Base-by-base conservation (phyloP, 2,113 vertebrate genomes). In the Actenoides hombroni region DNA sequence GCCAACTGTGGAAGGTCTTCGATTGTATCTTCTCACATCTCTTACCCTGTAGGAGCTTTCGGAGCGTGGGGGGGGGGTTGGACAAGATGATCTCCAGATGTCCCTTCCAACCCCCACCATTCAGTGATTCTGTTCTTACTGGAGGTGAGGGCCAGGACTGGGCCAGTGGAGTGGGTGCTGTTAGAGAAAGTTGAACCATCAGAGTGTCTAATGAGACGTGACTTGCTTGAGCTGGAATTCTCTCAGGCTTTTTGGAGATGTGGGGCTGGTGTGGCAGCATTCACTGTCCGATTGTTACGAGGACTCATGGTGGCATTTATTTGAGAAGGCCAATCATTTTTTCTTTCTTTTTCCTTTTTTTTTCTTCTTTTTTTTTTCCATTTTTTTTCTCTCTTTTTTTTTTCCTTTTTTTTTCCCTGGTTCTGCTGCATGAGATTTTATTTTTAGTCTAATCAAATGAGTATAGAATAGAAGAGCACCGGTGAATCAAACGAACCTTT, bases 371-470 rank as follows among this genome's bases (percentile, higher is more conserved):
- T 48, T 48, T 16, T 48, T 48, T 48, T 17, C 18, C 42, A 10
- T 42, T 42, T 42, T 16, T 16, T 44, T 44, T 15, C 15, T 44
- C 15, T 15, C 42, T 44, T 15, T 44, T 14, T 44, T 44, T 44
- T 44, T 44, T 15, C 15, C 42, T 5, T 14, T 42, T 42, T 42
- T 42, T 37, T 37, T 8, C 37, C 37, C 42, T 9, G 17, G 24
- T 80, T 90, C 67, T 89, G 51, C 76, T 59, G 40, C 9, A 18
- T 44, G 51, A 80, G 86, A 56, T 79, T 79, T 88, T 96, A 79
- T 96, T 97, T 93, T 70, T 46, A 73, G 46, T 75, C 88, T 90
- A 88, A 87, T 90, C 61, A 92, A 83, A 81, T 44, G 83, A 68
- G 69, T 71, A 63, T 70, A 89, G 92, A 95, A 33, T 54, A 59